Conservation (phyloP, 2,113 vertebrate genomes). For the Xyrauchen texanus region DNA sequence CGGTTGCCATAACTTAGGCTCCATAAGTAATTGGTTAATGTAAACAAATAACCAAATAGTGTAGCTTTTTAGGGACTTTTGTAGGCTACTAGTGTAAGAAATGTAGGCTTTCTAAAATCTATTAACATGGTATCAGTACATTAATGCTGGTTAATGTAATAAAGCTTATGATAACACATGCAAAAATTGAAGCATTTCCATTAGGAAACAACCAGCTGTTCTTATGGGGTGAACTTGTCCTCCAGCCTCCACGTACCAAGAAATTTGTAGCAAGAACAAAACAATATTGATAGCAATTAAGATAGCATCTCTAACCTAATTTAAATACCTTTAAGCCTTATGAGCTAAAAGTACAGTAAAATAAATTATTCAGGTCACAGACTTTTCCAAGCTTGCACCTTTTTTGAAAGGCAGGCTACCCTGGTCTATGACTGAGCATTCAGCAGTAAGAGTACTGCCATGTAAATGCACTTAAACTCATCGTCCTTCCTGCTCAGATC, state of each 20-base stretch:
- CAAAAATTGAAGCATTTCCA: not conserved
- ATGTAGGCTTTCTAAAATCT: no score
- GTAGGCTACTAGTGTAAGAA: no score
- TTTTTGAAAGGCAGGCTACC: conserved; percentile 10
- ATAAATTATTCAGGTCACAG: conserved; percentile 23
- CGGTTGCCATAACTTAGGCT: no score
- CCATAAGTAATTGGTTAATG: no score
- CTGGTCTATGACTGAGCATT: not conserved
- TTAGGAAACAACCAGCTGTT: not conserved
- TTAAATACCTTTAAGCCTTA: conserved; percentile 19
- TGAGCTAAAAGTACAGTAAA: not conserved
- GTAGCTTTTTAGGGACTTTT: no score
- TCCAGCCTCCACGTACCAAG: not conserved
- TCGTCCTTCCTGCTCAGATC: conserved; percentile 27
- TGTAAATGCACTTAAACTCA: conserved; percentile 37
- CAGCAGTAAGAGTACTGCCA: conserved; percentile 8
- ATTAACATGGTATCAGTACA: no score
- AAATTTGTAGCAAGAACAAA: no score
- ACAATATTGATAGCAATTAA: no score
- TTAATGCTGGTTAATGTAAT: no score
- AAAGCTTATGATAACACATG: not conserved
- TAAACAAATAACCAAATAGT: no score
- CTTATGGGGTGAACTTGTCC: not conserved
- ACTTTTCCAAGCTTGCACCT: not conserved
- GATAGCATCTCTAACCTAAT: not conserved